Evolutionary conservation across 1,140 invertebrate genomes (phyloP).

Genomic region (Drosophila bocqueti): DNA sequence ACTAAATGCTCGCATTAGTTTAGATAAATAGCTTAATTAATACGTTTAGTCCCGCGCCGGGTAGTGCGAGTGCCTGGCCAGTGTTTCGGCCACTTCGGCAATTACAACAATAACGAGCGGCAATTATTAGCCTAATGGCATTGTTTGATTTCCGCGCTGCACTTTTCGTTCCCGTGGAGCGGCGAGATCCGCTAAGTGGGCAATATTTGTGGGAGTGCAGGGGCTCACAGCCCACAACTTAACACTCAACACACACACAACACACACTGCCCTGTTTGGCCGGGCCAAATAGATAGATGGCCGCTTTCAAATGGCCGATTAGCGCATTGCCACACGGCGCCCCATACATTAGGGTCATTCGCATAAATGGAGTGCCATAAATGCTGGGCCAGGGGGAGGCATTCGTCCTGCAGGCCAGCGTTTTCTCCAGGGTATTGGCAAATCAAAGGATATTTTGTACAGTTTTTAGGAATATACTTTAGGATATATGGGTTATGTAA

Average conservation of each 20-base stretch:
- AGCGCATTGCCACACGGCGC: constrained; percentile 2
- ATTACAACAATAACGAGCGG: constrained; percentile 80
- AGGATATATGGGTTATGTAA: background rate
- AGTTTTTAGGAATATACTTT: background rate
- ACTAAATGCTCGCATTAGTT: constrained; percentile 84
- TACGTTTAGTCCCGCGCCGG: constrained; percentile 63
- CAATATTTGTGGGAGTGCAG: constrained; percentile 31
- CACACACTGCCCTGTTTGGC: constrained; percentile 11
- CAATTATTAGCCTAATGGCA: constrained; percentile 80
- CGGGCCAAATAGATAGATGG: constrained; percentile 46
- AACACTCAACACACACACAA: constrained; percentile 3
- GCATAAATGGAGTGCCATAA: constrained; percentile 32
- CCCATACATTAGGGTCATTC: constrained; percentile 22
- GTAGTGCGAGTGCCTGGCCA: constrained; percentile 13
- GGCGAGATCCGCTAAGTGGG: constrained; percentile 48
- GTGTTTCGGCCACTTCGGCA: constrained; percentile 39
- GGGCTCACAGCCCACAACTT: constrained; percentile 4
- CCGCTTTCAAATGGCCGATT: constrained; percentile 43
- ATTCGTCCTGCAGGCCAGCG: background rate
- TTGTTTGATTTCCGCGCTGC: constrained; percentile 76
- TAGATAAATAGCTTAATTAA: constrained; percentile 84
- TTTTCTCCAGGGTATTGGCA: background rate
- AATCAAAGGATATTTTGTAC: background rate
- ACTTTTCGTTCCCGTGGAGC: constrained; percentile 31
- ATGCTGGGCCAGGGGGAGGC: background rate